Evolutionary conservation across 2,888 invertebrate genomes (phyloP), one percentile per base, ranked within the genome.

Genomic region (Calameuta filiformis): DNA sequence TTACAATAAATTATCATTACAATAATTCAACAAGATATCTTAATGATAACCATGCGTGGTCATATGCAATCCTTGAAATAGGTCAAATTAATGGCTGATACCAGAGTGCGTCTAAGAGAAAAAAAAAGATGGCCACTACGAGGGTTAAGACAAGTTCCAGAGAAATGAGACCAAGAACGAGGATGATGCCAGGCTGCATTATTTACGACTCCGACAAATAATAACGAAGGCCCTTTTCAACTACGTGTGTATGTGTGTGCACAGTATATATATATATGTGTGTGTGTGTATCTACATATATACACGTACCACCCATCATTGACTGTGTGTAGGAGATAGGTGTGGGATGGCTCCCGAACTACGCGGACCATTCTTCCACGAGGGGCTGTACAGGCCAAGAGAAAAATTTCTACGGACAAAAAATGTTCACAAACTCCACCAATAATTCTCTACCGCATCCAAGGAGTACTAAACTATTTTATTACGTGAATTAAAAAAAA

Each of bases 311-410:
- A 34, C 33, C 33, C 71, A 12, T 40, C 12, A n/a, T 6, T 74
- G 74, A 23, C 30, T 23, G 23, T 35, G 74, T 34, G 23, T 33
- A n/a, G 31, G 74, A 30, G 12, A n/a, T 35, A 73, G 73, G 40
- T 77, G 76, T 75, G 75, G 69, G 75, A 76, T 74, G 77, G 80
- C 81, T 82, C 79, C 83, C 81, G 82, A 79, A 78, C 80, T 83
- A 81, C 80, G 80, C 83, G 82, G 79, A 69, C 79, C 79, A 80
- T 73, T 80, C 82, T 80, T 79, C 78, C 75, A 69, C 68, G 73
- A 31, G 6, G 33, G 33, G 31, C 33, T 31, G 80, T 76, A 81
- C 80, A 76, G 79, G 40, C 78, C 68, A 31, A 37, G 71, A 78
- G 74, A 79, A 71, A 74, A 80, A 79, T 78, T 68, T 71, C 12